Base-by-base conservation (phyloP, 2,888 invertebrate genomes). In the Pterostichus niger region DNA sequence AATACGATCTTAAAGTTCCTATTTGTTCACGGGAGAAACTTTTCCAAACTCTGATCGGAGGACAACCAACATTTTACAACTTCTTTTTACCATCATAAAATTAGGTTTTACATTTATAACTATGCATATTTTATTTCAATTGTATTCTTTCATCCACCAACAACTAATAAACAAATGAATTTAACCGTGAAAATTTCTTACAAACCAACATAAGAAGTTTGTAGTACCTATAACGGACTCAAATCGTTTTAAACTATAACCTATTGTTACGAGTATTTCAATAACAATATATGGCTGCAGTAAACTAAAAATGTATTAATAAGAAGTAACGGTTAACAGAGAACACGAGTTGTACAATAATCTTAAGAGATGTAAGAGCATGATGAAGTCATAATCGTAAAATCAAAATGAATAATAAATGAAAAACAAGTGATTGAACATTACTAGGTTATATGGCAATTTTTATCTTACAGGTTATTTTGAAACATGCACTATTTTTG, bases 1-100 rank as follows among this genome's bases (percentile, higher is more conserved):
- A 86, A 86, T 86, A 85, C 33, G 68, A 33, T 79, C 79, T 79
- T 79, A 79, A 76, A 79, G 64, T 64, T 79, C 68, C 31, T 79
- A 79, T 79, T 79, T 79, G 79, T 79, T 79, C 68, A 79, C 49
- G 68, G 68, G 24, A 40, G 44, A 61, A 71, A 71, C 68, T 71
- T 71, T 71, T 71, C 64, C 40, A 71, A 71, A 71, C 56, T 56
- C 44, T 10, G 35, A 64, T 44, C 4, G 44, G 44, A 13, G 9
- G 17, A 11, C 15, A 40, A 13, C 52, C 24, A 24, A 13, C 13
- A 52, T 52, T 52, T 52, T 10, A 6, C 10, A n/a, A 9, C 6
- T 0, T 52, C 52, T 5, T 24, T 52, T 10, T 64, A 9, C 17
- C 44, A 44, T n/a, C n/a, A 71, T 71, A 71, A 71, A 71, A 71